A percentile compares a stretch with the other conserved stretches of the same genome.
Conservation (phyloP, 1,140 invertebrate species). For the Zaprionus lachaisei region DNA sequence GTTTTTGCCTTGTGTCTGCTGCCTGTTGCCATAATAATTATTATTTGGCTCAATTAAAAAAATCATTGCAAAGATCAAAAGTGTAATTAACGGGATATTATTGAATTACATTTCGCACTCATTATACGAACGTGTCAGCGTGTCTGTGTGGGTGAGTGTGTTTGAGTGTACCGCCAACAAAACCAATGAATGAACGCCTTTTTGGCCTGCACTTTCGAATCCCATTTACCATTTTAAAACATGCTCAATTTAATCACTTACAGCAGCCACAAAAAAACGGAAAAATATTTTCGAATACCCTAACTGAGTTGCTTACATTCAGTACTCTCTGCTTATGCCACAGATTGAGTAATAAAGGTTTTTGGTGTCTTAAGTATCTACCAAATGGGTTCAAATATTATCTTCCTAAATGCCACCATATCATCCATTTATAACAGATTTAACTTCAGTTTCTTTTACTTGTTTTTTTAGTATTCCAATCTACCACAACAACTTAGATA, state of each 20-base stretch:
- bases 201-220: slow-evolving; percentile 25
- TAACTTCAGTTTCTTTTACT: too few species aligned
- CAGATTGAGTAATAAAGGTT: too few species aligned
- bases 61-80: slow-evolving; percentile 55
- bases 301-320: background rate
- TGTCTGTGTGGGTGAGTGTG: background rate
- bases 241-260: slow-evolving; percentile 39
- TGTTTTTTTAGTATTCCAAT: too few species aligned
- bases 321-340: background rate
- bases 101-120: slow-evolving; percentile 57
- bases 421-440: too few species aligned
- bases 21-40: slow-evolving; percentile 28
- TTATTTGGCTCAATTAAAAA: slow-evolving; percentile 43
- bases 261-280: slow-evolving; percentile 2
- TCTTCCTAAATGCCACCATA: too few species aligned
- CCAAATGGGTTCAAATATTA: too few species aligned
- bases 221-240: slow-evolving; percentile 46
- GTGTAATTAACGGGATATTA: slow-evolving; percentile 54
- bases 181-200: slow-evolving; percentile 21
- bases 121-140: slow-evolving; percentile 6
- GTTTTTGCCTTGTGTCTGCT: background rate
- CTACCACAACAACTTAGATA: too few species aligned
- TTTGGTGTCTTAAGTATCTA: too few species aligned
- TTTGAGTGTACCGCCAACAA: slow-evolving; percentile 5
- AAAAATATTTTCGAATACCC: slow-evolving; percentile 14